A percentile compares a stretch with the other conserved stretches of the same genome.
Conservation (phyloP, 2,888 invertebrate genomes). For the Nipponacmea schrenckii region DNA sequence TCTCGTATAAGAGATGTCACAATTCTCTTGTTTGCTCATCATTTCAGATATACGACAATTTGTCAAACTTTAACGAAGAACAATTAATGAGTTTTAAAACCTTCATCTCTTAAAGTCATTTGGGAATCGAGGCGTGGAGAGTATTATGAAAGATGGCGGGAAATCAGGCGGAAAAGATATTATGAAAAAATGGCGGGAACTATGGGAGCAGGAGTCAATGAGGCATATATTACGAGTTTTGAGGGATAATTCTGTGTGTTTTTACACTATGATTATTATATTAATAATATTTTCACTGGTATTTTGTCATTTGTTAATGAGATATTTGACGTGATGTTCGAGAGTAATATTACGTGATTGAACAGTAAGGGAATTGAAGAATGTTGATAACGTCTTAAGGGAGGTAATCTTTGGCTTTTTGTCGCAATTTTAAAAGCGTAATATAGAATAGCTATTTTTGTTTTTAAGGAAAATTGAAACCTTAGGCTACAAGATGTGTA, state of each 20-base stretch:
- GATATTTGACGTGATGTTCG: background rate
- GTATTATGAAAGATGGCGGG: background rate
- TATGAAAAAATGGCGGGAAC: too few relatives aligned
- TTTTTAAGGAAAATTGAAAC: background rate
- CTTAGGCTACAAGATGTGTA: background rate
- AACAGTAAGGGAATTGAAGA: too few relatives aligned
- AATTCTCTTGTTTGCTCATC: background rate
- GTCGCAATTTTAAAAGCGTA: background rate
- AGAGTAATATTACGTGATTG: too few relatives aligned
- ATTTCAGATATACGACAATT: constrained; percentile 7
- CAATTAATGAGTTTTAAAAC: constrained; percentile 6
- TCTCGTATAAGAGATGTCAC: background rate
- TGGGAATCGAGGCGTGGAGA: constrained; percentile 1
- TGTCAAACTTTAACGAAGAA: background rate
- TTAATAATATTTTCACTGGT: background rate
- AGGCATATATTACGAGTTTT: constrained; percentile 3
- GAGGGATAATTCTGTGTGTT: background rate
- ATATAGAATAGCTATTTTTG: background rate
- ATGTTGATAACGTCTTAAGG: too few relatives aligned
- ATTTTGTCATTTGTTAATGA: background rate
- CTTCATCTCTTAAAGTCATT: constrained; percentile 6
- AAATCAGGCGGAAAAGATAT: too few relatives aligned
- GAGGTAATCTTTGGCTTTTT: too few relatives aligned
- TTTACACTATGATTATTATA: background rate
- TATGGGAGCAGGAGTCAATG: background rate